These are phyloP conservation scores for Progne subis DNA, from an alignment of 2,113 vertebrate species.

Conservation along the genomic window DNA sequence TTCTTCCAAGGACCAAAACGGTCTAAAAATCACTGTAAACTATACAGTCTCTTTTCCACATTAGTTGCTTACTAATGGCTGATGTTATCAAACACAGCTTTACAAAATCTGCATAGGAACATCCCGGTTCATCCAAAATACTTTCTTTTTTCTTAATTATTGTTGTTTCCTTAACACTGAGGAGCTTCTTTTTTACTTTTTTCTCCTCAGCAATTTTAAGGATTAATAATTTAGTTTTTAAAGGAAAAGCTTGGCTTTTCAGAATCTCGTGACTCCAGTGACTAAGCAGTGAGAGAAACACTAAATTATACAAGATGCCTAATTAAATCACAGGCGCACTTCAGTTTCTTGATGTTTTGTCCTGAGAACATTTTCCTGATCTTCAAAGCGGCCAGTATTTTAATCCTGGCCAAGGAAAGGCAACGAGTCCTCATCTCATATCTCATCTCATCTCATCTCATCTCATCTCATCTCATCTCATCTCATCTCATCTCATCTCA, in stretches of 20 bases:
- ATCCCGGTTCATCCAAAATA: background rate
- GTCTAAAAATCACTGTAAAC: background rate
- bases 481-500: background rate
- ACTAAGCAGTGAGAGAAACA: background rate
- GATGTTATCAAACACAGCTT: background rate
- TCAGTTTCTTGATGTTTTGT: background rate
- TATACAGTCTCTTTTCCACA: background rate
- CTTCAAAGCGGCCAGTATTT: background rate
- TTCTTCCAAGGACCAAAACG: background rate
- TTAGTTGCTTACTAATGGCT: background rate
- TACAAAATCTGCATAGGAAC: background rate
- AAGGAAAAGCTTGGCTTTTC: background rate
- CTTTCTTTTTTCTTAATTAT: background rate
- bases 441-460: background rate
- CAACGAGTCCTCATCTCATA: background rate
- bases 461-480: background rate
- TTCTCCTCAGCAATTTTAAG: background rate
- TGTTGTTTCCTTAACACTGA: background rate
- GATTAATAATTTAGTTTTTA: background rate
- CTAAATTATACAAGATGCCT: background rate
- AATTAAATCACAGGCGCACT: slow-evolving; percentile 20
- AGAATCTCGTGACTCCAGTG: background rate
- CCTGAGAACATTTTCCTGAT: background rate
- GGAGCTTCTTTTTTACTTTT: background rate
- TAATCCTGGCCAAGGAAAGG: background rate